Evolutionary conservation across 1,140 invertebrate genomes (phyloP), one percentile per base, ranked within the genome.

Genomic region (Bilobella aurantiaca): DNA sequence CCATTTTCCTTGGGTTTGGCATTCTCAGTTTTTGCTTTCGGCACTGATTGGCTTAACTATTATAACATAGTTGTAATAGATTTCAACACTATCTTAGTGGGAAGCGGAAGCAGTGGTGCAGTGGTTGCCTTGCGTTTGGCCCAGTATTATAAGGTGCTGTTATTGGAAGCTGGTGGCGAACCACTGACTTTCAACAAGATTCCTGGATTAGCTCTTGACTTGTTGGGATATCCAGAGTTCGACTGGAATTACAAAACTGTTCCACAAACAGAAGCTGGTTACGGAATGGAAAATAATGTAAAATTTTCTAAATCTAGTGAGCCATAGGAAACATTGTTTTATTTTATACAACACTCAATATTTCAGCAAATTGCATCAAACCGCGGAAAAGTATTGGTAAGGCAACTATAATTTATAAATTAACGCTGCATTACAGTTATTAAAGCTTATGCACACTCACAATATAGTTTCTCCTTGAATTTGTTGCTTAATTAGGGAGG

Each of bases 41-140:
- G n/a, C n/a, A n/a, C n/a, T n/a, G n/a, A n/a, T n/a, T n/a, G n/a
- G n/a, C n/a, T n/a, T n/a, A n/a, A n/a, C n/a, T n/a, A n/a, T n/a
- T n/a, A n/a, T n/a, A n/a, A n/a, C n/a, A n/a, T n/a, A n/a, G n/a
- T n/a, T n/a, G n/a, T n/a, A n/a, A n/a, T n/a, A n/a, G n/a, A n/a
- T n/a, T n/a, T n/a, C n/a, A n/a, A n/a, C n/a, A n/a, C n/a, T n/a
- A n/a, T n/a, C n/a, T n/a, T 53, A 42, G 71, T 74, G 14, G 73
- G 73, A 14, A 67, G 62, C 25, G 82, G 82, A 37, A 79, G 80
- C 1, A 78, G 80, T 3, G 82, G 82, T 30, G 76, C 76, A 59
- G 80, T 82, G 12, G 60, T 83, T 58, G 82, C 82, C 0, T 77
- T 75, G 3, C 58, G 82, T n/a, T 73, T 82, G 18, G 75, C 80